Evolutionary conservation across 2,797 vertebrate genomes (phyloP).

Genomic region (Amniataba percoides): DNA sequence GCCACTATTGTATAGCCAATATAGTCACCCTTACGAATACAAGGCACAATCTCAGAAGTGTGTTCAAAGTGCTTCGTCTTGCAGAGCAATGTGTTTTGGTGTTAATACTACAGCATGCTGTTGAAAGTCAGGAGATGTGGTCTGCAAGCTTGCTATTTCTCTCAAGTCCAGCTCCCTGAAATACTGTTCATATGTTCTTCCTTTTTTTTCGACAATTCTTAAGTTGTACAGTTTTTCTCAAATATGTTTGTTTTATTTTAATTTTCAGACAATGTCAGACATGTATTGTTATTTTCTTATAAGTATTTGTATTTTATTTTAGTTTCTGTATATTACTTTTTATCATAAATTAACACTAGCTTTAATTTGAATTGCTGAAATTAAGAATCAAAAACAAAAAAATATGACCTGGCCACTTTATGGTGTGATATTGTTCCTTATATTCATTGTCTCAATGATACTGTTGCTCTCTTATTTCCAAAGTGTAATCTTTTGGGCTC

Average conservation of each 20-base stretch:
- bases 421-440: conserved; percentile 83
- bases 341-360: conserved; percentile 94
- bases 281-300: conserved; percentile 89
- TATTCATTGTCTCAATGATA: conserved; percentile 83
- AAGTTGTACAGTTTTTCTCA: conserved; percentile 86
- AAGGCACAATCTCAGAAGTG: conserved; percentile 79
- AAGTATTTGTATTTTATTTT: conserved; percentile 91
- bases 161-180: conserved; percentile 78
- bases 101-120: conserved; percentile 82
- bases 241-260: conserved; percentile 88
- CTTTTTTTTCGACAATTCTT: conserved; percentile 80
- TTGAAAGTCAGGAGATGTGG: conserved; percentile 78
- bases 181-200: conserved; percentile 79
- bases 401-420: conserved; percentile 88
- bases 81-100: conserved; percentile 80
- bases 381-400: conserved; percentile 75
- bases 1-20: conserved; percentile 78
- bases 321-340: conserved; percentile 91
- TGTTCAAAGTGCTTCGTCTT: conserved; percentile 80
- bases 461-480: conserved; percentile 84
- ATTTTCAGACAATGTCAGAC: conserved; percentile 88
- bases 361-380: conserved; percentile 91
- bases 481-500: conserved; percentile 85
- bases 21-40: conserved; percentile 73
- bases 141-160: conserved; percentile 82